These are phyloP conservation scores for Pogoniulus pusillus DNA, from an alignment of 2,797 vertebrate genomes.

Conservation along the genomic window DNA sequence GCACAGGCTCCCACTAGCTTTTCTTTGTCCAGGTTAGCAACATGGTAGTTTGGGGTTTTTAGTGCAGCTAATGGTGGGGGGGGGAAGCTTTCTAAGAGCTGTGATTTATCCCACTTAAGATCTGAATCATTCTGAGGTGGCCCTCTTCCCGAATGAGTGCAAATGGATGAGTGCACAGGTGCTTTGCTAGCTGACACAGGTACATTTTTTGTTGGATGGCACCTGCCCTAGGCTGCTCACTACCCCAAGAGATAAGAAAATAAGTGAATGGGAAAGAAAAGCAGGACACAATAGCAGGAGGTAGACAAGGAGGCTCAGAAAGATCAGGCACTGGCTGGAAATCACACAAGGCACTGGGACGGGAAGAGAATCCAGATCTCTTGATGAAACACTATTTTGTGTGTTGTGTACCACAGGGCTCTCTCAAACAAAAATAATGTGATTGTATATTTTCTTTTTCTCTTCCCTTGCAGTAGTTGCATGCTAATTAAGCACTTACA, in stretches of 20 bases:
- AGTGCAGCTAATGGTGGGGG: neutral
- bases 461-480: conserved; percentile 8
- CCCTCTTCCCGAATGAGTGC: neutral
- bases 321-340: neutral
- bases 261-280: neutral
- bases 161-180: neutral
- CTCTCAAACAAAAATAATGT: neutral
- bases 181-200: neutral
- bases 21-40: conserved; percentile 30
- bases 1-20: neutral
- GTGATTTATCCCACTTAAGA: conserved; percentile 13
- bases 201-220: neutral
- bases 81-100: neutral
- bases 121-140: neutral
- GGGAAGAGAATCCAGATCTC: neutral
- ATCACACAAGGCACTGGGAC: neutral
- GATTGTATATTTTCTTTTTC: neutral
- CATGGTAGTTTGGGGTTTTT: neutral
- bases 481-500: conserved; percentile 16
- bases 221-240: neutral
- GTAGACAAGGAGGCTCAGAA: neutral
- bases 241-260: neutral
- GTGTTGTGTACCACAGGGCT: neutral
- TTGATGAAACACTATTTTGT: neutral
- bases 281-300: neutral